phyloP scores from a whole-genome alignment of 2,888 invertebrate genomes.

The Synanthedon formicaeformis region DNA sequence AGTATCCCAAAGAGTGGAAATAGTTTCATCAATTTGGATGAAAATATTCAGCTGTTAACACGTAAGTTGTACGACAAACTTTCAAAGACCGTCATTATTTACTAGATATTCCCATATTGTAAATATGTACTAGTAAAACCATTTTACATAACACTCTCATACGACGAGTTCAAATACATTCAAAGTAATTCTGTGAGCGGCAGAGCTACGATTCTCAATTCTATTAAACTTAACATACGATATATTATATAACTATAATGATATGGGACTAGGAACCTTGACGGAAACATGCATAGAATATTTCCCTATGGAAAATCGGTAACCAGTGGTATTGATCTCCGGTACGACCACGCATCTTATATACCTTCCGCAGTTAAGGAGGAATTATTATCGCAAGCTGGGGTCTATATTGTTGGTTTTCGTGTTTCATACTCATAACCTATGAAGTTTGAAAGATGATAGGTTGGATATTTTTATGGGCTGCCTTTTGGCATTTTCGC shows the following conservation, averaged over 20 bases:
- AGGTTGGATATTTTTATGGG: slow-evolving; percentile 2
- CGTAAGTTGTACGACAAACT: too few relatives aligned
- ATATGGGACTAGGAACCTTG: slow-evolving; percentile 18
- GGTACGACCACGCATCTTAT: background rate
- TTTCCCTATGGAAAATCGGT: slow-evolving; percentile 17
- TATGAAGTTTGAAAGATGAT: slow-evolving; percentile 6
- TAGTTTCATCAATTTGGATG: too few relatives aligned
- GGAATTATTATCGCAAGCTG: background rate
- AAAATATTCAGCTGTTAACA: too few relatives aligned
- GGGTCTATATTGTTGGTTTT: background rate
- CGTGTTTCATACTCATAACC: slow-evolving; percentile 1
- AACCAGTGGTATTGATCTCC: slow-evolving; percentile 8
- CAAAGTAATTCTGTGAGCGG: background rate
- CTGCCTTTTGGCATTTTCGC: background rate
- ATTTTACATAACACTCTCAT: too few relatives aligned
- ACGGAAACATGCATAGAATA: slow-evolving; percentile 22
- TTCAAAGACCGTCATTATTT: too few relatives aligned
- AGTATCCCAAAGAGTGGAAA: too few relatives aligned
- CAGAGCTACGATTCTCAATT: slow-evolving; percentile 12
- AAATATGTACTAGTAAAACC: too few relatives aligned
- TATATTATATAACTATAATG: slow-evolving; percentile 9
- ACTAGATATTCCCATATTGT: too few relatives aligned
- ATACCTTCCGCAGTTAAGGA: background rate
- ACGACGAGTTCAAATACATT: background rate
- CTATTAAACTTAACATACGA: slow-evolving; percentile 9